A percentile compares a stretch with the other conserved stretches of the same genome.
Evolutionary conservation across 2,797 vertebrate genomes (phyloP).

Genomic region (Poeciliopsis turneri): DNA sequence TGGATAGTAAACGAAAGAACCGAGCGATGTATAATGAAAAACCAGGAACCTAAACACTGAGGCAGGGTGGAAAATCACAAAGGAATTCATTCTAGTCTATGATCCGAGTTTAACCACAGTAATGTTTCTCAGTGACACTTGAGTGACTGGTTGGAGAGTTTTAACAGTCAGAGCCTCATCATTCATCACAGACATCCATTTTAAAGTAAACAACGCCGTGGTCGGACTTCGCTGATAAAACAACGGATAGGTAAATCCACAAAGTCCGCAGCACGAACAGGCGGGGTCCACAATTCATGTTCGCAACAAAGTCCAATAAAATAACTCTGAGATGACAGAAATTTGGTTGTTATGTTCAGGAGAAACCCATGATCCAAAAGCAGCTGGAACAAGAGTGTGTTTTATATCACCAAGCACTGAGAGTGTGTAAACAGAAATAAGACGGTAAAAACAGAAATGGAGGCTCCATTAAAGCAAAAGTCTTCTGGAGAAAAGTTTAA

Average conservation of each 20-base stretch:
- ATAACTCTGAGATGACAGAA: neutral
- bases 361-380: neutral
- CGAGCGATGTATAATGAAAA: neutral
- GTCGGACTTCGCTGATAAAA: neutral
- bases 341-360: neutral
- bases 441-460: neutral
- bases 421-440: neutral
- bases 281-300: neutral
- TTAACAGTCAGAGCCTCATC: neutral
- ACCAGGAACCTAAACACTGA: neutral
- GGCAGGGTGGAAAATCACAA: neutral
- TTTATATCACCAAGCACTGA: neutral
- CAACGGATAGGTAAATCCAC: neutral
- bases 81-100: slow-evolving; percentile 1
- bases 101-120: neutral
- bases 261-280: neutral
- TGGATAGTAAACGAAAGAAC: neutral
- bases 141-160: neutral
- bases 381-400: neutral
- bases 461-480: neutral
- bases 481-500: neutral
- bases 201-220: neutral
- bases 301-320: neutral
- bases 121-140: neutral
- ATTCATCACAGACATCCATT: neutral